Base-by-base conservation (phyloP, 2,113 vertebrate species). In the Lepidothrix coronata region DNA sequence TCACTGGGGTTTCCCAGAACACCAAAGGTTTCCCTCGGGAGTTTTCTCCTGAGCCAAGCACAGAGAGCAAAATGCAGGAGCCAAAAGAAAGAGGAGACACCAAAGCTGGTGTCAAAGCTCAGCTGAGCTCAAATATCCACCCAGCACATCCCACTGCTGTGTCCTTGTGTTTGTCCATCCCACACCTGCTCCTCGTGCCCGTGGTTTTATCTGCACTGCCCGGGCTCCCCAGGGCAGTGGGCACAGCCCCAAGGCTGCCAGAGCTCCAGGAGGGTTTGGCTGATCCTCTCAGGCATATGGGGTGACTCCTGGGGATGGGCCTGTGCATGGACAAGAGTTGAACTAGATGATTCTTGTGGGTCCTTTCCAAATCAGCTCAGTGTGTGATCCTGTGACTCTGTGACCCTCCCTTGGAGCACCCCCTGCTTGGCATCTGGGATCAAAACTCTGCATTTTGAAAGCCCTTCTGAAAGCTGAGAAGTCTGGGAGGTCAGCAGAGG, bases 1-100 rank as follows among this genome's bases (percentile, higher is more conserved):
- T 62, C 27, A 16, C 35, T 1, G 0, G 3, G 1, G 5, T 57
- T 88, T 76, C 22, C 46, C 17, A 59, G 20, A 11, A 1, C 13
- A 5, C 14, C 30, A 22, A 39, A n/a, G 7, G 7, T 51, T 87
- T 81, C 48, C 37, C 24, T 10, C 15, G 8, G 16, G 19, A 27
- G 10, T 81, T 88, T 68, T 6, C 7, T 57, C 58, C 1, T 0
- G 18, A 62, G 12, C 12, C 20, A 51, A 51, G 23, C 3, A 2
- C 33, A n/a, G 49, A 52, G 14, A 31, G n/a, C 35, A 65, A 85
- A 93, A 93, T 1, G 1, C 37, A 37, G 0, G 6, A 76, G 15
- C 33, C n/a, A 39, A 48, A 85, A 66, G 48, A n/a, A 86, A 46
- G 25, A 83, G n/a, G 30, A 85, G 52, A 15, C 54, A 23, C 23